Evolutionary conservation across 2,797 vertebrate genomes (phyloP).

Genomic region (Argyrosomus regius): DNA sequence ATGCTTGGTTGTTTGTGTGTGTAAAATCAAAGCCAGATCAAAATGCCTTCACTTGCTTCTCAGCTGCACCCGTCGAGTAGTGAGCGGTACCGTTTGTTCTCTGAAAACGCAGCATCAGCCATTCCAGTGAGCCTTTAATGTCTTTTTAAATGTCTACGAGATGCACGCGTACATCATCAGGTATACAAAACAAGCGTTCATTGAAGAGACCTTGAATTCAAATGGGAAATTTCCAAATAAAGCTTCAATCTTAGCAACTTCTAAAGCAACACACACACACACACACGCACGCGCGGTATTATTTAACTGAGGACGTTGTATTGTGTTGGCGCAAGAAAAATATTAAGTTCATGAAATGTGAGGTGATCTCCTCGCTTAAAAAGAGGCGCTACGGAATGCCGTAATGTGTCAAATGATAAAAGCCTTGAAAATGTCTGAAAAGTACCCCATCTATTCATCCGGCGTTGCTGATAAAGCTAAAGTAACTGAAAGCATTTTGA

Average conservation of each 20-base stretch:
- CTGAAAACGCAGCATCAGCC: conserved; percentile 1
- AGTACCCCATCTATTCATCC: background rate
- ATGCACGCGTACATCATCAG: background rate
- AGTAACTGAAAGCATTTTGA: conserved; percentile 62
- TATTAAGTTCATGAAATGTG: background rate
- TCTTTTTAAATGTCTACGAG: conserved; percentile 3
- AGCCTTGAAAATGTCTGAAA: background rate
- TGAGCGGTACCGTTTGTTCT: conserved; percentile 21
- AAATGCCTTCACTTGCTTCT: conserved; percentile 51
- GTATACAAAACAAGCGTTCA: background rate
- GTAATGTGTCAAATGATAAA: background rate
- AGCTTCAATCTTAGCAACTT: conserved; percentile 1
- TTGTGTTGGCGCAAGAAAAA: background rate
- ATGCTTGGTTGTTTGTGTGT: conserved; percentile 29
- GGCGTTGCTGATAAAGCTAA: conserved; percentile 21
- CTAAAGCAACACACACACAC: background rate
- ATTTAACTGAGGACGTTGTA: background rate
- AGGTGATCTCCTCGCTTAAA: background rate
- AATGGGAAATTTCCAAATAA: background rate
- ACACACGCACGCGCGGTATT: background rate
- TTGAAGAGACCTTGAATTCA: background rate
- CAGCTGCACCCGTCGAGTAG: background rate
- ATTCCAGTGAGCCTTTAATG: conserved; percentile 14
- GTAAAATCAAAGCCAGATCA: conserved; percentile 47
- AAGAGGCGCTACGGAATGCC: background rate